Evolutionary conservation across 2,113 vertebrate genomes (phyloP).

Genomic region (Salvelinus alpinus): DNA sequence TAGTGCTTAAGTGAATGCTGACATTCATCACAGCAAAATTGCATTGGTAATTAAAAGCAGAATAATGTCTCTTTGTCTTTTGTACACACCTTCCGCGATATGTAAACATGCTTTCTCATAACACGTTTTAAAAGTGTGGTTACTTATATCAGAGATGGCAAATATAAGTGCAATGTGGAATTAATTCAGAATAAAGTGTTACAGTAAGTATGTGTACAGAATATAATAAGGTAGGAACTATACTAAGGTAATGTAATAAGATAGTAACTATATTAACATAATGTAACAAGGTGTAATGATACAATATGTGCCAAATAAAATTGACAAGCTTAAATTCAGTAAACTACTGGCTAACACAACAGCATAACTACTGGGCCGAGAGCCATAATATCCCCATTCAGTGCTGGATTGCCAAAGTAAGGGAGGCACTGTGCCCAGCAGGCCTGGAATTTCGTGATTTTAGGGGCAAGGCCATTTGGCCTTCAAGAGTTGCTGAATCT

Average conservation of each 20-base stretch:
- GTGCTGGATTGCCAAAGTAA: background rate
- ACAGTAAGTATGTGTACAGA: background rate
- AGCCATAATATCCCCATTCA: background rate
- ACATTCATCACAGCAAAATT: constrained; percentile 2
- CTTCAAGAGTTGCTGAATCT: no score
- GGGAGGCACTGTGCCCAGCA: background rate
- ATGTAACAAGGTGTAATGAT: constrained; percentile 1
- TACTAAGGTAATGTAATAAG: background rate
- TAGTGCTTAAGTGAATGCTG: background rate
- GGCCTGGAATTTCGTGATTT: background rate
- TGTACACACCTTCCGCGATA: no score
- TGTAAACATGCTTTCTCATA: no score
- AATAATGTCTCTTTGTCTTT: background rate
- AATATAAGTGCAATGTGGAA: no score
- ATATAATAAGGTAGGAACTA: background rate
- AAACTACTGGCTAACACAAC: constrained; percentile 1
- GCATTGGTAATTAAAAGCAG: background rate
- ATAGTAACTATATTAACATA: background rate
- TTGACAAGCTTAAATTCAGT: constrained; percentile 1
- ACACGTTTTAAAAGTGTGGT: no score
- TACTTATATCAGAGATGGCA: no score
- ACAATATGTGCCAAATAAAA: background rate
- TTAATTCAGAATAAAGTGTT: background rate
- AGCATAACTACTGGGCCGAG: background rate
- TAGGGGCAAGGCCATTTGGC: no score